phyloP scores from a whole-genome alignment of 92 coral and sea anemone species.

The Palythoa grandis region DNA sequence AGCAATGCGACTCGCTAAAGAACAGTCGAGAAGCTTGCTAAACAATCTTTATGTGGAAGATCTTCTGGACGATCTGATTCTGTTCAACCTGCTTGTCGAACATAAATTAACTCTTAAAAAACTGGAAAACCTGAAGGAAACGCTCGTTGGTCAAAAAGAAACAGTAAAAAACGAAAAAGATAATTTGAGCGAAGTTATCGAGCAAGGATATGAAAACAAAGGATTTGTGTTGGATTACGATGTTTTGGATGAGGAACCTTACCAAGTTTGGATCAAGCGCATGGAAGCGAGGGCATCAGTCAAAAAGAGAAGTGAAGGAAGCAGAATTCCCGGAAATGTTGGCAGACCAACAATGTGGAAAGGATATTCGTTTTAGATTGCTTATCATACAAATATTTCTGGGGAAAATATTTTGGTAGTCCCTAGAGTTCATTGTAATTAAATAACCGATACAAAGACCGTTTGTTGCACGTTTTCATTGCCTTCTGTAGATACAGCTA shows the following conservation, averaged over 20 bases:
- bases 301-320: neutral
- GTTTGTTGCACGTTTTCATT: too few species aligned
- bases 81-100: slow-evolving; percentile 29
- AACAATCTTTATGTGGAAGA: slow-evolving; percentile 34
- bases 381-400: neutral
- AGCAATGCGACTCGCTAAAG: slow-evolving; percentile 18
- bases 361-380: slow-evolving; percentile 2
- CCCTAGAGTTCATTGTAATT: too few species aligned
- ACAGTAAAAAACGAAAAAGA: neutral
- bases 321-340: slow-evolving; percentile 17
- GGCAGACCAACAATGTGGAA: slow-evolving; percentile 41
- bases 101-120: slow-evolving; percentile 37
- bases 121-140: slow-evolving; percentile 19
- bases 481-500: too few species aligned
- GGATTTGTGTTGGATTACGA: slow-evolving; percentile 7
- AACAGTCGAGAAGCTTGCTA: slow-evolving; percentile 11
- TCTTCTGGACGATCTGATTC: slow-evolving; percentile 27
- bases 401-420: too few species aligned
- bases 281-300: slow-evolving; percentile 17
- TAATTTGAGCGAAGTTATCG: neutral
- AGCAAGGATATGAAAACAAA: neutral
- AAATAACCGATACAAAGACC: too few species aligned
- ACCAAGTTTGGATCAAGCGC: slow-evolving; percentile 20
- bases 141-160: slow-evolving; percentile 4
- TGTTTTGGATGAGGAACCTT: slow-evolving; percentile 5